A percentile compares a stretch with the other conserved stretches of the same genome.
Conservation (phyloP, 2,113 vertebrate species). For the Prunella himalayana region DNA sequence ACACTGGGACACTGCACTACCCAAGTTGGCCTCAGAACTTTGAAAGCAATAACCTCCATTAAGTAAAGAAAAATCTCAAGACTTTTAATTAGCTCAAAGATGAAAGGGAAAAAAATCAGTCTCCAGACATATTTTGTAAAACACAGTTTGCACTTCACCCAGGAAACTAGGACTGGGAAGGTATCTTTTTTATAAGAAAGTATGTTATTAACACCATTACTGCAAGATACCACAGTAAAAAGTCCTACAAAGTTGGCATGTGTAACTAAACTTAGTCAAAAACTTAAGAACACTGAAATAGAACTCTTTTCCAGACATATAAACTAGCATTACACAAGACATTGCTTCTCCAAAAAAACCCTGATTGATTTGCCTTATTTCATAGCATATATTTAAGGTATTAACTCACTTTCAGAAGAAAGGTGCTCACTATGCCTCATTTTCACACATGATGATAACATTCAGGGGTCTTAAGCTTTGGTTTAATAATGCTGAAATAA, state of each 20-base stretch:
- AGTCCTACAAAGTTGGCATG: background rate
- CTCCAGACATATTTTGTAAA: background rate
- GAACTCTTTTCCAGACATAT: background rate
- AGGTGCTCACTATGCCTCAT: background rate
- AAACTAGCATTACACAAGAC: background rate
- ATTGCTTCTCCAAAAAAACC: background rate
- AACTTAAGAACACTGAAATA: background rate
- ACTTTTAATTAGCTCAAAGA: background rate
- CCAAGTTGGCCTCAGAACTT: background rate
- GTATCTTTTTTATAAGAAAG: background rate
- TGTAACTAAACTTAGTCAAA: background rate
- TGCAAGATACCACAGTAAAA: background rate
- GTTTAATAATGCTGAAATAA: background rate
- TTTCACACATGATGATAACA: background rate
- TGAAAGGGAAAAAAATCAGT: background rate
- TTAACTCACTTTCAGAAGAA: background rate
- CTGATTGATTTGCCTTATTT: background rate
- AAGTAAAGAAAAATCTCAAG: background rate
- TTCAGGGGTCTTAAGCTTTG: background rate
- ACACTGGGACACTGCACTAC: background rate
- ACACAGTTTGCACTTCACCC: background rate
- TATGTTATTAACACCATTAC: background rate
- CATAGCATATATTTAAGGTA: background rate
- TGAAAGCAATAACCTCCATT: background rate
- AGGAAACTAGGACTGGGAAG: background rate